A percentile compares a stretch with the other conserved stretches of the same genome.
phyloP scores from a whole-genome alignment of 2,888 invertebrate genomes.

The Spodoptera exigua region DNA sequence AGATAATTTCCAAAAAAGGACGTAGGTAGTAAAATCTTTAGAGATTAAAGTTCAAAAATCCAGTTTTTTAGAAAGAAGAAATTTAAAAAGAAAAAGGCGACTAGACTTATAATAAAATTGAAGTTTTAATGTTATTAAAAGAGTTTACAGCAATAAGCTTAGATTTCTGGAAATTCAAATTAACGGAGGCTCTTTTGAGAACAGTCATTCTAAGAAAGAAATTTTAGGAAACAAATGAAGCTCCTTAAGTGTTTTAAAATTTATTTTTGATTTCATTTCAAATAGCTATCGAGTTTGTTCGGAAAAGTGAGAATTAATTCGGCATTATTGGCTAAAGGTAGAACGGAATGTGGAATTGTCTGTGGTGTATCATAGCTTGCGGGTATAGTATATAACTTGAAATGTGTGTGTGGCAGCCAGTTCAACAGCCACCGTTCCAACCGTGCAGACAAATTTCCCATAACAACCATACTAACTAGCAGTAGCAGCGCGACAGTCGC shows the following conservation, averaged over 20 bases:
- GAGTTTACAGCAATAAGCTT: constrained; percentile 7
- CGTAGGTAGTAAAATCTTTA: no score
- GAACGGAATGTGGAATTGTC: no score
- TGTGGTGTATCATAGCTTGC: no score
- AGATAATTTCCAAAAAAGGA: no score
- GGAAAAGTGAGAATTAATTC: not conserved
- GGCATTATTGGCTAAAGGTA: no score
- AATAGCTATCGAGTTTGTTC: constrained; percentile 2
- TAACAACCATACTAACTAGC: no score
- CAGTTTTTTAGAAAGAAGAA: constrained; percentile 1
- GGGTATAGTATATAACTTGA: no score
- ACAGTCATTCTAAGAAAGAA: constrained; percentile 27
- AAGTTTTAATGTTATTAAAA: not conserved
- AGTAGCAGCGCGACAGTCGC: no score
- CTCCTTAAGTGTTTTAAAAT: constrained; percentile 14
- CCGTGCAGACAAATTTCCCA: no score
- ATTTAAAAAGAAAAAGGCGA: not conserved
- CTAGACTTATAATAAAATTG: not conserved
- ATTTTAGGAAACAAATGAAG: constrained; percentile 12
- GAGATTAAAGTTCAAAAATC: no score
- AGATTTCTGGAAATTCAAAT: constrained; percentile 23
- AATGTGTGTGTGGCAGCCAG: no score
- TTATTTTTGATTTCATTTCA: constrained; percentile 2
- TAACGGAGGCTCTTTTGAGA: constrained; percentile 8
- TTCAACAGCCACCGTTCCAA: no score